phyloP scores from a whole-genome alignment of 2,888 invertebrate genomes.

The Lathronympha strigana region DNA sequence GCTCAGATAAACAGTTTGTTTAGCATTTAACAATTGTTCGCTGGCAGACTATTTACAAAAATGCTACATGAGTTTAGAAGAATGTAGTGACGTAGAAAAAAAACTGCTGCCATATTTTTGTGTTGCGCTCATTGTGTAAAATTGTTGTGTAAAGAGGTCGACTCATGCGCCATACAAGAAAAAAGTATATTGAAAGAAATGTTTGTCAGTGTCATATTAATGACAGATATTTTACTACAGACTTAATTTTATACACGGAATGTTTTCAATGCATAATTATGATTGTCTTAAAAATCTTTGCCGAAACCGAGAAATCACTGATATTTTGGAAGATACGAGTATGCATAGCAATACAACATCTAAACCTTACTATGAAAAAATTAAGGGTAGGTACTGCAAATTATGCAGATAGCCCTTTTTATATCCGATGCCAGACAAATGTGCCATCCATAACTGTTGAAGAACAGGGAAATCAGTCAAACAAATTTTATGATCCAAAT shows the following conservation, averaged over 20 bases:
- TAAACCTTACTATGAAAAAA: background rate
- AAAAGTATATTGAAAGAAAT: background rate
- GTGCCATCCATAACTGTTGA: background rate
- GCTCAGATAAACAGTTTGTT: background rate
- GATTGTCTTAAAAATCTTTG: background rate
- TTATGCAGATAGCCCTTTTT: conserved; percentile 1
- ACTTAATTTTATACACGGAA: background rate
- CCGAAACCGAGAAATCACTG: background rate
- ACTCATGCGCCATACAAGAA: no score
- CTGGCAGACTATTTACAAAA: background rate
- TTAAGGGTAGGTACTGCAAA: background rate
- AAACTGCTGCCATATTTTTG: background rate
- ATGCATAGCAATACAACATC: background rate
- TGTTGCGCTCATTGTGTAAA: conserved; percentile 1
- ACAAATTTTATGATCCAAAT: background rate
- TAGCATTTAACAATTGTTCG: background rate
- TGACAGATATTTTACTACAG: background rate
- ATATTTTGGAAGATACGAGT: background rate
- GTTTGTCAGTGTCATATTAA: background rate
- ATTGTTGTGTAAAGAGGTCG: background rate
- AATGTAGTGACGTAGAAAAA: background rate
- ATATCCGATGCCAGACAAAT: background rate
- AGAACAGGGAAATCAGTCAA: background rate
- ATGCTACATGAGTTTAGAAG: background rate
- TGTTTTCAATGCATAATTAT: background rate